Evolutionary conservation across 2,797 vertebrate species (phyloP), one percentile per base, ranked within the genome.

Genomic region (Sphenopsis melanotis): DNA sequence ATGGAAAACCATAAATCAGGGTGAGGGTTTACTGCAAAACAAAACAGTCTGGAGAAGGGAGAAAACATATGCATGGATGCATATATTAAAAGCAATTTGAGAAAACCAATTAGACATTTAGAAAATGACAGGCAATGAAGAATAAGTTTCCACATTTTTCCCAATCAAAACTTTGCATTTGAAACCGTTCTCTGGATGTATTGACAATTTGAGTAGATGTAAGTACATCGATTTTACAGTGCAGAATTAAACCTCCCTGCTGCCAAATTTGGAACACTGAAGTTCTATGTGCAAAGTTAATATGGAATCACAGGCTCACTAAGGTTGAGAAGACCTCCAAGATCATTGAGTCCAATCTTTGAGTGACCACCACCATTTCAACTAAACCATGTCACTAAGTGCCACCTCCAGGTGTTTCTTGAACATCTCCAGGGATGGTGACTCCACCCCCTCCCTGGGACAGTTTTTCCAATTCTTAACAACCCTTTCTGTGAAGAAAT

Each of bases 1-100:
- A 94, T 93, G 90, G 95, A 90, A 95, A 86, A 50, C 52, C 63
- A 61, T 74, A 87, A 84, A 96, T 53, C 23, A 82, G 84, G 87
- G 46, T 63, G 50, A 89, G 26, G 36, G 71, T 53, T 87, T 85
- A 50, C 34, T 87, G 78, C 75, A 92, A 95, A 90, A 85, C 50
- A 92, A 87, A 95, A 90, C 80, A 92, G 53, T 82, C 86, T 95
- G 86, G 81, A 90, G 61, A 87, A 70, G 16, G 30, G 37, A 56
- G 32, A 42, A 74, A 92, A 79, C 83, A 82, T 79, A 87, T 65
- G 78, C 49, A 90, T n/a, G 26, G 36, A 63, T 65, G 52, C 60
- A 84, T 89, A 69, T 15, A 90, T 79, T 92, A 90, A 84, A 82
- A 84, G 29, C 41, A 68, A 41, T 26, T 93, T 75, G 49, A 81